Evolutionary conservation across 2,113 vertebrate genomes (phyloP).

Genomic region (Sinocyclocheilus anshuiensis): DNA sequence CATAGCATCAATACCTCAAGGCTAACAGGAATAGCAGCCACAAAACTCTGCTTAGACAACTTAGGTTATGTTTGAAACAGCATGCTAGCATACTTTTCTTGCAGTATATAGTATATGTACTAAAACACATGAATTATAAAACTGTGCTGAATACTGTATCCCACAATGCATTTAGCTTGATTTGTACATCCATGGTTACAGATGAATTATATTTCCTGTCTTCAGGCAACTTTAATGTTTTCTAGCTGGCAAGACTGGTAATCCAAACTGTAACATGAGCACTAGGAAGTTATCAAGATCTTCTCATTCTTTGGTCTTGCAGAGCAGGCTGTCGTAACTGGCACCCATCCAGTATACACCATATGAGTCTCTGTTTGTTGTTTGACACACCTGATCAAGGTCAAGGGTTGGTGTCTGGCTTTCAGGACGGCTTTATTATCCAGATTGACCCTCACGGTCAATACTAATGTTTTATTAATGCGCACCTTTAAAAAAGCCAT

Average conservation of each 20-base stretch:
- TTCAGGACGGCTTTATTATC: slow-evolving; percentile 54
- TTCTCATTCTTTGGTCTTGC: slow-evolving; percentile 14
- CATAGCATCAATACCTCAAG: not conserved
- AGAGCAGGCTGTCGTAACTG: slow-evolving; percentile 10
- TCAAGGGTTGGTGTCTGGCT: slow-evolving; percentile 57
- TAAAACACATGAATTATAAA: not conserved
- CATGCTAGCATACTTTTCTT: not conserved
- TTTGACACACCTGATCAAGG: slow-evolving; percentile 71
- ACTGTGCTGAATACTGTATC: not conserved
- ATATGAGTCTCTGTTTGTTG: slow-evolving; percentile 35
- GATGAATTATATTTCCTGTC: slow-evolving; percentile 24
- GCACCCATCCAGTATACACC: slow-evolving; percentile 1
- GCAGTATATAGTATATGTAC: not conserved
- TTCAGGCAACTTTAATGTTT: not conserved
- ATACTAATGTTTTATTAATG: slow-evolving; percentile 85
- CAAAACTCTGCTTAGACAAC: not conserved
- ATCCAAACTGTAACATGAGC: slow-evolving; percentile 22
- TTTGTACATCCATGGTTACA: not conserved
- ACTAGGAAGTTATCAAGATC: slow-evolving; percentile 31
- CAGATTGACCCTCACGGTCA: slow-evolving; percentile 67
- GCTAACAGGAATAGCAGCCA: not conserved
- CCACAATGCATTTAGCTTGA: not conserved
- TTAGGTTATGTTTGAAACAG: not conserved
- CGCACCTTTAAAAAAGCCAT: slow-evolving; percentile 65
- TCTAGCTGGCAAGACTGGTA: slow-evolving; percentile 18